phyloP scores from a whole-genome alignment of 2,113 vertebrate genomes.

The Taxidea taxus region DNA sequence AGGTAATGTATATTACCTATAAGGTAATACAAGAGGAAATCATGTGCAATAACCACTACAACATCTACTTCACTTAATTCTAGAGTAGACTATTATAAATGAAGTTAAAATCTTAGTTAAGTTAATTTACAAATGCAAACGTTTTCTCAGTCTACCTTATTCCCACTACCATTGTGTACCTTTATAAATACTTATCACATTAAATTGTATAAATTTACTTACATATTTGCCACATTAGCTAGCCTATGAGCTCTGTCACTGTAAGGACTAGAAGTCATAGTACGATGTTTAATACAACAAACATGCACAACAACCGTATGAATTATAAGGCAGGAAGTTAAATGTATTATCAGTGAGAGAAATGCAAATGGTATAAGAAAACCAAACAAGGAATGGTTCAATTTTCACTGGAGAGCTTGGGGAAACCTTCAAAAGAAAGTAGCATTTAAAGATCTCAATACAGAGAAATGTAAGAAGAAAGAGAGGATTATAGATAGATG shows the following conservation, averaged over 20 bases:
- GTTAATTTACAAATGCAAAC: background rate
- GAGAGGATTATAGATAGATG: background rate
- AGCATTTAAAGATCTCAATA: background rate
- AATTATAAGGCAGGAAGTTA: background rate
- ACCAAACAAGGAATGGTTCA: background rate
- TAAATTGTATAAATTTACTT: background rate
- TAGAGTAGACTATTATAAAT: background rate
- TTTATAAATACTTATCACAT: background rate
- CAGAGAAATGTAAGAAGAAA: background rate
- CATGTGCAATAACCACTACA: background rate
- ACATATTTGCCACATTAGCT: background rate
- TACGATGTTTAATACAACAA: background rate
- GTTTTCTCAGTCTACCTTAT: background rate
- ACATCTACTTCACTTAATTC: background rate
- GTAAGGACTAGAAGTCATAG: background rate
- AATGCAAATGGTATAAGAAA: background rate
- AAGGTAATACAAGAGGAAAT: background rate
- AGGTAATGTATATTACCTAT: background rate
- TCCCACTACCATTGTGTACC: background rate
- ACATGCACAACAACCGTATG: background rate
- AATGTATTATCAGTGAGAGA: background rate
- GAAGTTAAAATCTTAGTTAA: background rate
- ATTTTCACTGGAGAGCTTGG: background rate
- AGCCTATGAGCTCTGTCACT: background rate
- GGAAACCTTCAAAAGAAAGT: background rate